These are phyloP conservation scores for Mesorhabditis sp. DNA, from an alignment of 2,888 invertebrate genomes.

Conservation along the genomic window DNA sequence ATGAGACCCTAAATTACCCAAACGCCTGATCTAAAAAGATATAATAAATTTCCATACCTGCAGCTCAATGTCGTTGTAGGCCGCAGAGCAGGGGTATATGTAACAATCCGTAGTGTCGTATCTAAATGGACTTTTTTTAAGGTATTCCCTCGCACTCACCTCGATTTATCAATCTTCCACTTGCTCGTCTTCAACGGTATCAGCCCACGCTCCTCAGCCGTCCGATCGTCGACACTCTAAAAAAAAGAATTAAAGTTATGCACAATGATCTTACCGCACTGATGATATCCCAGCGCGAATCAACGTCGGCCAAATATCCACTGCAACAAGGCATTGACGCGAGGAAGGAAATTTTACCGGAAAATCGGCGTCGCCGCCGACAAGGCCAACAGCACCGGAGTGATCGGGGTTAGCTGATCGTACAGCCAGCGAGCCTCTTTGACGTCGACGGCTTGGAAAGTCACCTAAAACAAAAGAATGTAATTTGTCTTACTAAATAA, in stretches of 20 bases:
- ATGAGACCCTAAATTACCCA: too few relatives aligned
- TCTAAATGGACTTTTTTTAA: constrained; percentile 58
- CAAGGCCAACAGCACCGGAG: constrained; percentile 94
- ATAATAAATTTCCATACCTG: constrained; percentile 41
- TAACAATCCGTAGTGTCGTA: constrained; percentile 98
- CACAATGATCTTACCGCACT: constrained; percentile 65
- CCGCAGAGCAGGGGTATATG: constrained; percentile 77
- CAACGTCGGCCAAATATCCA: constrained; percentile 80
- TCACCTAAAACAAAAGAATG: constrained; percentile 57
- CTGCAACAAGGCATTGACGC: constrained; percentile 6
- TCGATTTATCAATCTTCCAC: constrained; percentile 75
- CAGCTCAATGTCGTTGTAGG: constrained; percentile 87
- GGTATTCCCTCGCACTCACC: neutral
- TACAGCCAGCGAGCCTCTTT: constrained; percentile 89
- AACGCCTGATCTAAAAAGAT: too few relatives aligned
- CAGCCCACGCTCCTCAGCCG: constrained; percentile 82
- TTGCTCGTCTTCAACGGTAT: constrained; percentile 64
- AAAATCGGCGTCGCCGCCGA: constrained; percentile 93
- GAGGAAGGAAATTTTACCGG: constrained; percentile 67
- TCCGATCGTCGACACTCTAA: constrained; percentile 85
- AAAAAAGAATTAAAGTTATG: constrained; percentile 5
- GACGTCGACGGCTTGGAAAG: constrained; percentile 85
- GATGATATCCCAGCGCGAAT: constrained; percentile 96
- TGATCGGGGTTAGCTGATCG: constrained; percentile 91
- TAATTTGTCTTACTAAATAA: neutral